phyloP scores from a whole-genome alignment of 2,888 invertebrate species.

The Baronia brevicornis region DNA sequence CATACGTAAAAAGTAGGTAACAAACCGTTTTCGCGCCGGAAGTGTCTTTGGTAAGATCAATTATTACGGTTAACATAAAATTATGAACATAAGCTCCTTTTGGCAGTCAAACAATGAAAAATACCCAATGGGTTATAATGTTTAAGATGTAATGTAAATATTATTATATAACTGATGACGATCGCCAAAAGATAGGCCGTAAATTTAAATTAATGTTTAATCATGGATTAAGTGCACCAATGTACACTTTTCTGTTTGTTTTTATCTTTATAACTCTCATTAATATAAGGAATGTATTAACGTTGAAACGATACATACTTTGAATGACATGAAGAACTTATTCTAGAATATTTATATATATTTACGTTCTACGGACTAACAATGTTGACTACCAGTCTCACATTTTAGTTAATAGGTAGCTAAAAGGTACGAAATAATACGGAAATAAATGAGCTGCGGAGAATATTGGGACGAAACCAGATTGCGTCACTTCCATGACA shows the following conservation, averaged over 20 bases:
- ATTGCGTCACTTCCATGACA: slow-evolving; percentile 46
- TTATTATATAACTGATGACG: no score
- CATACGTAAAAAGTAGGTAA: slow-evolving; percentile 28
- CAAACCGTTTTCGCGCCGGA: slow-evolving; percentile 29
- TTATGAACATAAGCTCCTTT: no score
- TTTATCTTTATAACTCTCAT: slow-evolving; percentile 60
- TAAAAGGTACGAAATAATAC: slow-evolving; percentile 66
- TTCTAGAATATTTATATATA: slow-evolving; percentile 62
- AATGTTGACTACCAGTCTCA: slow-evolving; percentile 76
- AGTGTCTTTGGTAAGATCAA: slow-evolving; percentile 21
- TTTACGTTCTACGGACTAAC: slow-evolving; percentile 66
- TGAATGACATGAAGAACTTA: slow-evolving; percentile 61
- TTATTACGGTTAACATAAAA: slow-evolving; percentile 2
- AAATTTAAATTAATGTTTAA: slow-evolving; percentile 44
- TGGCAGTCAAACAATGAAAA: no score
- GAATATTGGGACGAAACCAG: slow-evolving; percentile 65
- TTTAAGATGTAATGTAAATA: no score
- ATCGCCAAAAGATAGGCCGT: slow-evolving; percentile 58
- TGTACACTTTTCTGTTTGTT: slow-evolving; percentile 54
- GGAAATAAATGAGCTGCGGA: slow-evolving; percentile 63
- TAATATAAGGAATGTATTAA: slow-evolving; percentile 55
- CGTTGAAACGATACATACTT: slow-evolving; percentile 53
- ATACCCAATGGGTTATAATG: no score
- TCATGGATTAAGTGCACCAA: slow-evolving; percentile 48
- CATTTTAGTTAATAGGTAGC: slow-evolving; percentile 71